phyloP scores from a whole-genome alignment of 92 coral and sea anemone genomes.

The Hydrozoanthus gracilis region DNA sequence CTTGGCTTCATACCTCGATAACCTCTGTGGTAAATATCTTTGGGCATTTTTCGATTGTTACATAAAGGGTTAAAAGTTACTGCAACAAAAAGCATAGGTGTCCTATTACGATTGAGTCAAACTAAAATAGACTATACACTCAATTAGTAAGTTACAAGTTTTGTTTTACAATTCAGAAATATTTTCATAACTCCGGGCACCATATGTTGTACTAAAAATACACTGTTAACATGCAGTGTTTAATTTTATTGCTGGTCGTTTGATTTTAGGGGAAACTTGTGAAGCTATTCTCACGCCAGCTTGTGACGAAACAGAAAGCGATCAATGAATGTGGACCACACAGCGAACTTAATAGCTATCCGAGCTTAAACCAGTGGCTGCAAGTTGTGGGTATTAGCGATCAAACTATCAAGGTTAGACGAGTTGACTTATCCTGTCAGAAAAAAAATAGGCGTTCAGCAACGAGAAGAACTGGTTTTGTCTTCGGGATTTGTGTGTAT shows the following conservation, averaged over 20 bases:
- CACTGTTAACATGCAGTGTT: not conserved
- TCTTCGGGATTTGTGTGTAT: too few relatives aligned
- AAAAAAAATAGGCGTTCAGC: not conserved
- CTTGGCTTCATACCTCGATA: not conserved
- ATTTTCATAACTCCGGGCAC: not conserved
- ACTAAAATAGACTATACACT: not conserved
- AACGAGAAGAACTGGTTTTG: not conserved
- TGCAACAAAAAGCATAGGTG: not conserved
- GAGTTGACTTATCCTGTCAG: not conserved
- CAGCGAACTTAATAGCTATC: slow-evolving; percentile 75
- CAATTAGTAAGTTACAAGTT: not conserved
- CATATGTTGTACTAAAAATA: slow-evolving; percentile 23
- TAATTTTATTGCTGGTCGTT: slow-evolving; percentile 2
- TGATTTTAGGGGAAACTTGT: slow-evolving; percentile 88
- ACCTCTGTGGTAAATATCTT: slow-evolving; percentile 7
- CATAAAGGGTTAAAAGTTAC: too few relatives aligned
- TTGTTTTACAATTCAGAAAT: slow-evolving; percentile 7
- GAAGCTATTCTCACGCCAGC: slow-evolving; percentile 89
- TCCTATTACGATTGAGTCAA: not conserved
- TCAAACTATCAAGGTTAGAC: slow-evolving; percentile 78
- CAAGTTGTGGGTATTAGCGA: slow-evolving; percentile 89
- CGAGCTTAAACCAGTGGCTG: slow-evolving; percentile 89
- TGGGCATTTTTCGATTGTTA: not conserved
- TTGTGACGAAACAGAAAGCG: slow-evolving; percentile 85
- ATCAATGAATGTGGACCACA: slow-evolving; percentile 60